Conservation (phyloP, 2,113 vertebrate genomes). For the Chionis minor region DNA sequence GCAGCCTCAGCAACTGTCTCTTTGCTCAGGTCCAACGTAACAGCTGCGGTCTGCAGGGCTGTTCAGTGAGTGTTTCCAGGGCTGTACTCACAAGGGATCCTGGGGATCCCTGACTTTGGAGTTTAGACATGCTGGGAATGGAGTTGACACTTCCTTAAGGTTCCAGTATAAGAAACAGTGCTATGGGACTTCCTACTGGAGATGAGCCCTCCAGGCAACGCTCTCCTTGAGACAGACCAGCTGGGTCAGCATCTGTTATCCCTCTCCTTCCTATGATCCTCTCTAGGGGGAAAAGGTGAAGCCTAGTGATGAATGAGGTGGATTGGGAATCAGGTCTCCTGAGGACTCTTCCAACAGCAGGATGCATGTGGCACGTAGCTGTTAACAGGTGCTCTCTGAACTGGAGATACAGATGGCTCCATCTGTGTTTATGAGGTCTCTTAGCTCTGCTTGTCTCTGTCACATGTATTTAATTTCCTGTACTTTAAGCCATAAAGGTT, state of each 20-base stretch:
- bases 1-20: neutral
- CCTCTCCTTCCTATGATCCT: neutral
- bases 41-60: neutral
- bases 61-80: neutral
- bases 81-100: neutral
- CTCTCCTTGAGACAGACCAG: neutral
- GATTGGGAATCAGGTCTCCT: slow-evolving; percentile 17
- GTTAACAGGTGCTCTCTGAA: slow-evolving; percentile 58
- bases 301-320: slow-evolving; percentile 31
- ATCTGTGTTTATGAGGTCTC: slow-evolving; percentile 20
- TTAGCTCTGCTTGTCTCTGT: slow-evolving; percentile 5
- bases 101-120: neutral
- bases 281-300: neutral
- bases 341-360: slow-evolving; percentile 29
- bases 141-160: neutral
- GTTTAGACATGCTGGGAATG: neutral
- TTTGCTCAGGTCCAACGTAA: neutral
- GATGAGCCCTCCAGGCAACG: neutral
- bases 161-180: neutral
- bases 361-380: neutral
- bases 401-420: slow-evolving; percentile 32
- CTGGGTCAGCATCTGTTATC: slow-evolving; percentile 32
- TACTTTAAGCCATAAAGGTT: neutral
- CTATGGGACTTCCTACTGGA: neutral
- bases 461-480: slow-evolving; percentile 59